Conservation (phyloP, 2,888 invertebrate genomes). For the Leptinotarsa tumamoca region DNA sequence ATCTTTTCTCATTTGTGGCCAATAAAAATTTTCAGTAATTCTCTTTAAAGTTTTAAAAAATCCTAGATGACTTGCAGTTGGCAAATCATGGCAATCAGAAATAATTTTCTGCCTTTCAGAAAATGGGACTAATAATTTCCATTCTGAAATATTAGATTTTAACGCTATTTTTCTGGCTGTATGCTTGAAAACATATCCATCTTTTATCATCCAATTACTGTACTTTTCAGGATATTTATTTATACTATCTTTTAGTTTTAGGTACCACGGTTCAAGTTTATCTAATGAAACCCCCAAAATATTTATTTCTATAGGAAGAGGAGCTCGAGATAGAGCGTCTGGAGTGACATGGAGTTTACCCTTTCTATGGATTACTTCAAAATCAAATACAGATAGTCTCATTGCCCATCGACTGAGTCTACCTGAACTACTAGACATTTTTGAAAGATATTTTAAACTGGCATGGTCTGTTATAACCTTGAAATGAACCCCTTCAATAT, state of each 20-base stretch:
- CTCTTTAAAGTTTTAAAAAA: slow-evolving; percentile 1
- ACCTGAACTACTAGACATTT: neutral
- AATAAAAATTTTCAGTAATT: slow-evolving; percentile 4
- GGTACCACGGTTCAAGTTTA: slow-evolving; percentile 27
- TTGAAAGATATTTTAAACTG: neutral
- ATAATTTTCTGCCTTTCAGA: no score
- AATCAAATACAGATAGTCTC: slow-evolving; percentile 35
- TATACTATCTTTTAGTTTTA: slow-evolving; percentile 27
- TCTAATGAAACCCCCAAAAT: slow-evolving; percentile 22
- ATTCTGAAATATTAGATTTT: no score
- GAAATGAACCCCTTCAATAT: slow-evolving; percentile 16
- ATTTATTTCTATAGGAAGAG: neutral
- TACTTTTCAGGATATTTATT: neutral
- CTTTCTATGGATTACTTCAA: slow-evolving; percentile 37
- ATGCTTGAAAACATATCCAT: no score
- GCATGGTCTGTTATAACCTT: slow-evolving; percentile 23
- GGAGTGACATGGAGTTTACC: slow-evolving; percentile 33
- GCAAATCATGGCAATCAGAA: neutral
- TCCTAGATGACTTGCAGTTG: neutral
- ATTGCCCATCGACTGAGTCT: slow-evolving; percentile 19
- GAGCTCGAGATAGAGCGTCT: slow-evolving; percentile 31
- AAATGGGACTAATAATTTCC: no score
- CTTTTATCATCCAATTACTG: no score
- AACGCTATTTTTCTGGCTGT: no score
- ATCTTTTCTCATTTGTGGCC: neutral